These are phyloP conservation scores for Peromyscus leucopus DNA, from an alignment of 2,113 vertebrate genomes.

Conservation along the genomic window DNA sequence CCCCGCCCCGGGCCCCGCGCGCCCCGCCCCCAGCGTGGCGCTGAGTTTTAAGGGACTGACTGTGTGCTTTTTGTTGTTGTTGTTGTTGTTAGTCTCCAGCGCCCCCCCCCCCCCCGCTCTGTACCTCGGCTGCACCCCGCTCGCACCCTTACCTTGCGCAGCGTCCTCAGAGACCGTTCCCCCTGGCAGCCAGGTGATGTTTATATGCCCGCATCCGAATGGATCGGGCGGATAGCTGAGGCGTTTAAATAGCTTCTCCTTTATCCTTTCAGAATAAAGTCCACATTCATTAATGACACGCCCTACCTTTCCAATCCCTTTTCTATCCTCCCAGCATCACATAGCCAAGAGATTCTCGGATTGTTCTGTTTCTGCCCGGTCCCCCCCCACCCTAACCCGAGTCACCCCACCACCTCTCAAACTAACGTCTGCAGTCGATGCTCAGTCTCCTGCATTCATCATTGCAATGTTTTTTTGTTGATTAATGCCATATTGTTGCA, in stretches of 20 bases:
- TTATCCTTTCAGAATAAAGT: conserved; percentile 56
- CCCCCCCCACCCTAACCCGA: background rate
- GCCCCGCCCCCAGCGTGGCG: background rate
- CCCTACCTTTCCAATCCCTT: background rate
- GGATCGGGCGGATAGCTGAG: background rate
- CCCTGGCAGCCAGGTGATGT: background rate
- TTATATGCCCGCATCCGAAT: conserved; percentile 15
- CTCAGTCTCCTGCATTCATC: background rate
- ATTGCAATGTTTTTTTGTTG: background rate
- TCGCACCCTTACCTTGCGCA: background rate
- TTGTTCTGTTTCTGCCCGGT: conserved; percentile 2
- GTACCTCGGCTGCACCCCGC: background rate
- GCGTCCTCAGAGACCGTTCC: background rate
- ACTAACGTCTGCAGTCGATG: background rate
- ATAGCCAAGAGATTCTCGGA: background rate
- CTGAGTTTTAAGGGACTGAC: background rate
- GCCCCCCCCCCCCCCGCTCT: too few relatives aligned
- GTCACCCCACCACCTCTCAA: background rate
- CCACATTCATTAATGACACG: background rate
- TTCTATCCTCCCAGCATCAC: background rate
- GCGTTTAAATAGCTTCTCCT: background rate
- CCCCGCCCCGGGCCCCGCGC: conserved; percentile 68
- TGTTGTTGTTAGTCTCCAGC: background rate
- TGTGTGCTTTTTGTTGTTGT: too few relatives aligned
- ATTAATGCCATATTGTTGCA: background rate